Evolutionary conservation across 2,797 vertebrate species (phyloP), one percentile per base, ranked within the genome.

Genomic region (Brachyrhaphis roseni): DNA sequence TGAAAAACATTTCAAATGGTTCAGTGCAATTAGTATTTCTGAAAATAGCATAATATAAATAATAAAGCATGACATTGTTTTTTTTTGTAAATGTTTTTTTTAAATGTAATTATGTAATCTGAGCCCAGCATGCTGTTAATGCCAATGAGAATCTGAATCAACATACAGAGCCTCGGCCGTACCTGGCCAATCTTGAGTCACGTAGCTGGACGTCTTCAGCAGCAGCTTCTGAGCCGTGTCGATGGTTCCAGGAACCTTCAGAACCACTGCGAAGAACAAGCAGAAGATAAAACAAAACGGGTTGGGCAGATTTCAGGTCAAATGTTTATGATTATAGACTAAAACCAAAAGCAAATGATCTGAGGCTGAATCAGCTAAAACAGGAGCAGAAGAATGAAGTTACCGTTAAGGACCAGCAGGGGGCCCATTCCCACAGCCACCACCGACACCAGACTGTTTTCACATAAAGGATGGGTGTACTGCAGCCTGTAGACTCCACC

Each of bases 381-480:
- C 36, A 41, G 34, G 34, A 64, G 62, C 34, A 64, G 43, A 34
- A 26, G 3, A 31, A 15, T 36, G 26, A 36, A 64, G 64, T 94
- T 91, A 99, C 98, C 97, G 45, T 98, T 97, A 77, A 98, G 84
- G 76, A 97, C 94, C 20, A 99, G 88, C 5, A 96, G 86, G 20
- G 93, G 93, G 74, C 96, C 97, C 96, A 99, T 96, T 72, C 95
- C 93, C 86, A 98, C 96, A 0, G 95, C 96, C 45, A 96, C 94
- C 89, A 98, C 93, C 8, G 92, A 91, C n/a, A 95, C 95, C 36
- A 89, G 87, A 88, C 96, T 96, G 64, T 91, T 93, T 26, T 96
- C 97, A 0, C 97, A 98, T 79, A 98, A 96, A 0, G 97, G 96
- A 34, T 99, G 98, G 0, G 86, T 77, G 85, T 98, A 99, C 75